Evolutionary conservation across 2,888 invertebrate species (phyloP).

Genomic region (Pandemis corylana): DNA sequence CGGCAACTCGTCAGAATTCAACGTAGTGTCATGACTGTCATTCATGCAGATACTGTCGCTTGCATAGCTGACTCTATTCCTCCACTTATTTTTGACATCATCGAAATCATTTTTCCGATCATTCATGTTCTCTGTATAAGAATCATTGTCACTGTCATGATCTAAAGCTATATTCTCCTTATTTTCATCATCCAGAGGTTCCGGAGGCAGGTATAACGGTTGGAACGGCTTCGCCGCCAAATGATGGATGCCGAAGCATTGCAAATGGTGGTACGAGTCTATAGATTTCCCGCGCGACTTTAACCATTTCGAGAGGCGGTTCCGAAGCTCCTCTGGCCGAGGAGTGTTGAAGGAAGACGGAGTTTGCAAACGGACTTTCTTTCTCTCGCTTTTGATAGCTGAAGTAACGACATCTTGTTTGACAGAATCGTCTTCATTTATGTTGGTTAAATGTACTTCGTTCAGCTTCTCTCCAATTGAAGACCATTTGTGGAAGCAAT

Average conservation of each 20-base stretch:
- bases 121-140: conserved; percentile 68
- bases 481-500: conserved; percentile 75
- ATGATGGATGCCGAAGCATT: conserved; percentile 80
- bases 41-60: conserved; percentile 65
- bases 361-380: conserved; percentile 74
- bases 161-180: conserved; percentile 81
- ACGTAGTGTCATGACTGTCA: conserved; percentile 60
- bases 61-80: conserved; percentile 58
- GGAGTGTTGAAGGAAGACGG: conserved; percentile 74
- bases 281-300: conserved; percentile 78
- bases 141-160: conserved; percentile 73
- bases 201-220: conserved; percentile 47
- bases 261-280: conserved; percentile 79
- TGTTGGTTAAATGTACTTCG: conserved; percentile 58
- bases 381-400: conserved; percentile 74
- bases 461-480: conserved; percentile 74
- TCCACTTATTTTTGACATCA: conserved; percentile 60
- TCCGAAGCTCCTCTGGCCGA: conserved; percentile 69
- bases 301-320: conserved; percentile 80
- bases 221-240: conserved; percentile 49
- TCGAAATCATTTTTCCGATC: conserved; percentile 49
- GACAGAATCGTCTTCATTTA: conserved; percentile 65
- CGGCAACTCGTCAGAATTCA: conserved; percentile 57
- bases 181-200: conserved; percentile 61
- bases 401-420: conserved; percentile 64